A percentile compares a stretch with the other conserved stretches of the same genome.
Evolutionary conservation across 2,797 vertebrate genomes (phyloP).

Genomic region (Adrianichthys oophorus): DNA sequence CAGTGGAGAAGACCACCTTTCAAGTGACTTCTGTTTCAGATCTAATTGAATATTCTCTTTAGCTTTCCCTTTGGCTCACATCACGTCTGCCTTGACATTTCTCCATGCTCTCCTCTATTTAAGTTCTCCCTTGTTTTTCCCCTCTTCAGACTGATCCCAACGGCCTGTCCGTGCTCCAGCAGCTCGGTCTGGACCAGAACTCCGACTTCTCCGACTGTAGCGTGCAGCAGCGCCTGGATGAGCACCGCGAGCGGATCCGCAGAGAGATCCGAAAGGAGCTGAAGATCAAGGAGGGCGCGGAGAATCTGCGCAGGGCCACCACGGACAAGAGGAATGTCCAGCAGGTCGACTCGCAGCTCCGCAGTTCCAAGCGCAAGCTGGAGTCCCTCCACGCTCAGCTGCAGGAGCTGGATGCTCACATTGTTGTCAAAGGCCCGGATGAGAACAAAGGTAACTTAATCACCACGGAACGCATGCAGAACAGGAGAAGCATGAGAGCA

Average conservation of each 20-base stretch:
- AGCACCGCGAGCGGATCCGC: constrained; percentile 86
- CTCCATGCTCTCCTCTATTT: neutral
- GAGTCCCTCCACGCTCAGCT: constrained; percentile 82
- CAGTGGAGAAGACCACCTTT: constrained; percentile 15
- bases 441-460: constrained; percentile 66
- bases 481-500: too few relatives aligned
- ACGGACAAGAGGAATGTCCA: constrained; percentile 86
- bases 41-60: constrained; percentile 9
- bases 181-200: constrained; percentile 85
- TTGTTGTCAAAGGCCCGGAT: constrained; percentile 81
- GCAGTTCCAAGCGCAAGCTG: constrained; percentile 81
- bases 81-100: neutral
- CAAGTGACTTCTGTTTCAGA: constrained; percentile 20
- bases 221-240: constrained; percentile 86
- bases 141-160: constrained; percentile 76
- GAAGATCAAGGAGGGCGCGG: constrained; percentile 90
- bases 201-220: constrained; percentile 84
- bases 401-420: constrained; percentile 87
- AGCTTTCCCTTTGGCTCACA: neutral
- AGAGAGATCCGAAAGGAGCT: constrained; percentile 89
- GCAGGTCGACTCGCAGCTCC: constrained; percentile 85
- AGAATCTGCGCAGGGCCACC: constrained; percentile 86
- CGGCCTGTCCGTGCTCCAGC: constrained; percentile 84
- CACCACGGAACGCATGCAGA: neutral
- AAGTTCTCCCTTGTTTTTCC: neutral